Percentiles rank a stretch among this genome's conserved stretches.
Conservation (phyloP, 2,113 vertebrate genomes). For the Elaphurus davidianus region DNA sequence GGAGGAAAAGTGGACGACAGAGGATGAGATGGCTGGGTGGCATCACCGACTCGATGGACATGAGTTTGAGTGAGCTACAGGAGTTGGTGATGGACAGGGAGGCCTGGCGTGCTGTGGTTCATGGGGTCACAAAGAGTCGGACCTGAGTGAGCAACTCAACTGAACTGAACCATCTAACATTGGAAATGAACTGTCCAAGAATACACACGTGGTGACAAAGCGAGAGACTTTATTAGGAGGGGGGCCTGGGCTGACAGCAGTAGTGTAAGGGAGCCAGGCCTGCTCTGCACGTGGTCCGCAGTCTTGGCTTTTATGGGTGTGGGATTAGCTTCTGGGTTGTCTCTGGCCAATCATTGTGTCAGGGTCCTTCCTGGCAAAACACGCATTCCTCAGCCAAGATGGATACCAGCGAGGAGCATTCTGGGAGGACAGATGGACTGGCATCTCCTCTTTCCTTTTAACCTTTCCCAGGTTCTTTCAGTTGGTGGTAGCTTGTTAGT, state of each 20-base stretch:
- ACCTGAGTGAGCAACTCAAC: neutral
- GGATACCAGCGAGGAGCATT: neutral
- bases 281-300: neutral
- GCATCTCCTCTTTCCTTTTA: neutral
- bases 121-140: fast-evolving
- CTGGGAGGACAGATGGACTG: neutral
- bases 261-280: neutral
- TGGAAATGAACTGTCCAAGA: neutral
- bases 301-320: neutral
- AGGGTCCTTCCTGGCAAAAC: neutral
- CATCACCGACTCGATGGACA: fast-evolving
- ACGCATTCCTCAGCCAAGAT: neutral
- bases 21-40: neutral
- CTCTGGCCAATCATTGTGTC: neutral
- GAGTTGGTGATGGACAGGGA: neutral
- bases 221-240: neutral
- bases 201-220: neutral
- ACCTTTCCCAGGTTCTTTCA: neutral
- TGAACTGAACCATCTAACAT: neutral
- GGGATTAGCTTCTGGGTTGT: neutral
- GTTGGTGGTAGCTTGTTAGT: neutral
- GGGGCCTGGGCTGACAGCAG: too few relatives aligned
- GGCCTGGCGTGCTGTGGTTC: fast-evolving
- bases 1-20: neutral
- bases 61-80: fast-evolving